Percentiles rank a stretch among this genome's conserved stretches.
Conservation (phyloP, 2,888 invertebrate species). For the Ectobius pallidus region DNA sequence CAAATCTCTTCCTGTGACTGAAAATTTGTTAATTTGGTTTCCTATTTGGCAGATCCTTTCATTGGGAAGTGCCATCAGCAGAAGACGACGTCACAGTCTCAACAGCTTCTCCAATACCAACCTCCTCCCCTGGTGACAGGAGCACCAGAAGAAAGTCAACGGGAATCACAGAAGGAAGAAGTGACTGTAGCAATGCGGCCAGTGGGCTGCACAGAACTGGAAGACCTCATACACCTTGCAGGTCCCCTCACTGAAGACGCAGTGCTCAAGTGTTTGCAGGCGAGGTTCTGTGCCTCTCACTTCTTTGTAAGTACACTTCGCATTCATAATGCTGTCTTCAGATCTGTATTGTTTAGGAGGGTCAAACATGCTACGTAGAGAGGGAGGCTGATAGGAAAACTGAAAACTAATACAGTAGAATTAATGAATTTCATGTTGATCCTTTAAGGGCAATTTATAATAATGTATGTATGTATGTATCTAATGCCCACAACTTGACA, state of each 20-base stretch:
- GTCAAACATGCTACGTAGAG: too few relatives aligned
- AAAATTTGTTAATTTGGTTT: too few relatives aligned
- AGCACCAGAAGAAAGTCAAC: slow-evolving; percentile 32
- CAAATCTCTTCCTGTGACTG: too few relatives aligned
- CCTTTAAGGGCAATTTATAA: too few relatives aligned
- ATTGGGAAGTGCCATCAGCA: slow-evolving; percentile 38
- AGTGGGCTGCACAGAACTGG: slow-evolving; percentile 54
- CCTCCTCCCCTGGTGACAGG: slow-evolving; percentile 6
- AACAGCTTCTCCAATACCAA: slow-evolving; percentile 7
- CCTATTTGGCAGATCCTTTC: slow-evolving; percentile 20
- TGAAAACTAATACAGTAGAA: too few relatives aligned
- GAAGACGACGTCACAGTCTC: slow-evolving; percentile 2
- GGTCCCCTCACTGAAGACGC: slow-evolving; percentile 95
- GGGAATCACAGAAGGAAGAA: slow-evolving; percentile 49
- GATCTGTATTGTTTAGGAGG: neutral
- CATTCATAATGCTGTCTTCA: neutral
- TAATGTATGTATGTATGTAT: too few relatives aligned
- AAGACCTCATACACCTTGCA: slow-evolving; percentile 90
- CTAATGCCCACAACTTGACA: too few relatives aligned
- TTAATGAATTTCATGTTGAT: too few relatives aligned
- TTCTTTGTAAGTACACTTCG: slow-evolving; percentile 79
- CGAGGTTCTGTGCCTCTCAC: slow-evolving; percentile 83
- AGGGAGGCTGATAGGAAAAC: too few relatives aligned
- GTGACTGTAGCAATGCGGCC: slow-evolving; percentile 28
- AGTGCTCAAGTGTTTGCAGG: slow-evolving; percentile 88